Conservation (phyloP, 1,140 invertebrate species). For the Drosophila sechellia region DNA sequence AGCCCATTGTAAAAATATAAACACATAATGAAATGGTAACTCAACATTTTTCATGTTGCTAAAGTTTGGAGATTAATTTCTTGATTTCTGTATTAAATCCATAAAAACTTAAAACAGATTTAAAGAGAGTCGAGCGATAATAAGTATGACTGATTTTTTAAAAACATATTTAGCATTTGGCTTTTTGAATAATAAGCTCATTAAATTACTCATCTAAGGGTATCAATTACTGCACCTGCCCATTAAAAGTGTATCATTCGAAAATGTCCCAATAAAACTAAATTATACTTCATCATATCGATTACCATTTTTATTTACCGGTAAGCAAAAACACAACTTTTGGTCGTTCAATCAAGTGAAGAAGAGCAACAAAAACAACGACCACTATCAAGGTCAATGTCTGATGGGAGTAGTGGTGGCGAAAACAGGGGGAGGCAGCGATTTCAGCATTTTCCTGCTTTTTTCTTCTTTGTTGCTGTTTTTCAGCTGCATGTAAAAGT, state of each 20-base stretch:
- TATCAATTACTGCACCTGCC: slow-evolving; percentile 17
- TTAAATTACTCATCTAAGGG: not conserved
- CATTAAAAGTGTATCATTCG: not conserved
- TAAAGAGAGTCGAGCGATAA: no score
- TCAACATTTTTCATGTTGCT: no score
- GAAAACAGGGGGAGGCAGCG: not conserved
- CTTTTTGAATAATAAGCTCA: not conserved
- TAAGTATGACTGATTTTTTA: not conserved
- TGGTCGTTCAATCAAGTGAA: slow-evolving; percentile 14
- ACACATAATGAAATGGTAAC: no score
- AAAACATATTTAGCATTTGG: not conserved
- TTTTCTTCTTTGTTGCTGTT: slow-evolving; percentile 60
- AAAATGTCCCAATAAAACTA: not conserved
- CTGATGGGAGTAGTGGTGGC: slow-evolving; percentile 57
- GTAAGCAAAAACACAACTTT: slow-evolving; percentile 1
- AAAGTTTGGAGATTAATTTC: not conserved
- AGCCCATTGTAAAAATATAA: not conserved
- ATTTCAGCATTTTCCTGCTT: slow-evolving; percentile 52
- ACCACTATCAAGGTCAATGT: slow-evolving; percentile 78
- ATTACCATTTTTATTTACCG: not conserved
- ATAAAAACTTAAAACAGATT: no score
- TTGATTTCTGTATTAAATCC: not conserved
- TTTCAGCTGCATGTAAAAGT: slow-evolving; percentile 72
- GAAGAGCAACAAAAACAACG: slow-evolving; percentile 30
- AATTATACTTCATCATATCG: not conserved